Base-by-base conservation (phyloP, 2,797 vertebrate species). In the Avahi laniger region DNA sequence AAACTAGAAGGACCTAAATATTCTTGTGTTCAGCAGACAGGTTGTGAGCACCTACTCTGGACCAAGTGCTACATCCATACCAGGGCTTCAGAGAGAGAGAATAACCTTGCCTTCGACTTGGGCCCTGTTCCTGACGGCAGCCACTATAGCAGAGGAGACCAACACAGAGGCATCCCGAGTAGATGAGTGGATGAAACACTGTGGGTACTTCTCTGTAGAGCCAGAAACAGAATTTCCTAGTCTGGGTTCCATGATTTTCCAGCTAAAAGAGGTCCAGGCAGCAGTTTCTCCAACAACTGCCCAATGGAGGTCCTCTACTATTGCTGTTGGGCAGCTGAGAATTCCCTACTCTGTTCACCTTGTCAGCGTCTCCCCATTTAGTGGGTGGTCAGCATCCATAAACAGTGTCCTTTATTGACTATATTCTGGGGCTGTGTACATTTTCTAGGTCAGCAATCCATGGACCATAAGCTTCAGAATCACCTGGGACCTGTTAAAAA, bases 141-240 rank as follows among this genome's bases (percentile, higher is more conserved):
- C 12, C 41, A 38, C 0, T 3, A 2, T 50, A 20, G 9, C 46
- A 28, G 20, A 9, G 33, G 50, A 57, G 24, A 38, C 10, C 0
- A 11, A 54, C 30, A 33, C n/a, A 78, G 59, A 65, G 9, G 9
- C 9, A 35, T 11, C 22, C 28, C 7, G 30, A 86, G 46, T 12
- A 46, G 65, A 86, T 2, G 0, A 5, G 5, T 33, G 3, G 9
- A 35, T 24, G 10, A 26, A 73, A 46, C 6, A 22, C 8, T 2
- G 5, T 14, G 15, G 35, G 12, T 11, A 14, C 67, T 65, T 26
- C n/a, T 61, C 38, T 35, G 5, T 11, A 84, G 35, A 46, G 30
- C 35, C 63, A 46, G 43, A 89, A 14, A 76, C 17, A 26, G 24
- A 35, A n/a, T 35, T n/a, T 5, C n/a, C 61, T 15, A 26, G 3